Conservation (phyloP, 1,140 invertebrate genomes). For the Eumeta japonica region DNA sequence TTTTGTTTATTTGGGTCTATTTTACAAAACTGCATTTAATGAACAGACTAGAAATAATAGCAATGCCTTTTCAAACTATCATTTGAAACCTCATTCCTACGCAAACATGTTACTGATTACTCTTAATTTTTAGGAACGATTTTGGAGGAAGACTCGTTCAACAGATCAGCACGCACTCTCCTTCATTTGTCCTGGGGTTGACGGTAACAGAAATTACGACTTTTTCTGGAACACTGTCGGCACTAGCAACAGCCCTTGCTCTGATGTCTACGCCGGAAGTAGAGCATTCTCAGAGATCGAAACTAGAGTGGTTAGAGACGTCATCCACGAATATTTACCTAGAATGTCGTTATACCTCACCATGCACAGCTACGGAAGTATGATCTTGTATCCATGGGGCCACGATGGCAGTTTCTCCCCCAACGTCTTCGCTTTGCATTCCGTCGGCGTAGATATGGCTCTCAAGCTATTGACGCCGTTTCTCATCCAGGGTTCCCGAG, state of each 20-base stretch:
- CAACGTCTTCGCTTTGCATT: conserved; percentile 31
- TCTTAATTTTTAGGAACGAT: conserved; percentile 21
- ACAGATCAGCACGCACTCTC: conserved; percentile 8
- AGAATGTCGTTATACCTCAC: conserved; percentile 62
- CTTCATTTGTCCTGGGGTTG: conserved; percentile 46
- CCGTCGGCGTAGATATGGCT: conserved; percentile 36
- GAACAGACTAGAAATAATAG: background rate
- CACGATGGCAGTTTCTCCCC: conserved; percentile 44
- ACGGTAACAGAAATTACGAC: conserved; percentile 61
- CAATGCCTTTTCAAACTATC: background rate
- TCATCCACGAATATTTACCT: conserved; percentile 42
- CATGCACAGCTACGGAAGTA: conserved; percentile 62
- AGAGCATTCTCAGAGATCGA: conserved; percentile 73
- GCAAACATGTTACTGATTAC: no score
- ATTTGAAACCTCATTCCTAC: background rate
- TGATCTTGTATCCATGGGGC: conserved; percentile 66
- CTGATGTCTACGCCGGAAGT: conserved; percentile 66
- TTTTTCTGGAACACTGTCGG: conserved; percentile 64
- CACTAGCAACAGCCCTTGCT: conserved; percentile 64
- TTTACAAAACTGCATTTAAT: no score
- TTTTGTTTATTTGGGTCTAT: no score
- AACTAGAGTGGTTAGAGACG: conserved; percentile 59
- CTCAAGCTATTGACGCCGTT: conserved; percentile 37
- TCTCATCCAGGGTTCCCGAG: conserved; percentile 26
- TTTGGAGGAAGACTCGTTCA: conserved; percentile 35